These are phyloP conservation scores for Pelobates cultripes DNA, from an alignment of 2,797 vertebrate species.

Conservation along the genomic window DNA sequence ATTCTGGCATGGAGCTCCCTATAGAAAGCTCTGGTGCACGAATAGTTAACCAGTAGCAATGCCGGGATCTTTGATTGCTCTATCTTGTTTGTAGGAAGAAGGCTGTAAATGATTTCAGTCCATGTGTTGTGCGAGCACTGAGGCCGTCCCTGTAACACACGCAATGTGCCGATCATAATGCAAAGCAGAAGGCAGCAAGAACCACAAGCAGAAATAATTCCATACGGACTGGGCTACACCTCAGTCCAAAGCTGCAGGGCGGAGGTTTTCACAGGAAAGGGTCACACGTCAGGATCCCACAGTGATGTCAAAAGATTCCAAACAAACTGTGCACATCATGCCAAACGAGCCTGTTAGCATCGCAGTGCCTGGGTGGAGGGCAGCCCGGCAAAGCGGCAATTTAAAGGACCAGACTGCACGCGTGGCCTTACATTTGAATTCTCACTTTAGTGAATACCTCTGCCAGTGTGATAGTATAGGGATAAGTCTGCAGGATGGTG, in stretches of 20 bases:
- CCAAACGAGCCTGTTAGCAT: not conserved
- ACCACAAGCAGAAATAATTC: conserved; percentile 1
- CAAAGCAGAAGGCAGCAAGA: conserved; percentile 22
- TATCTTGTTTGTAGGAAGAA: not conserved
- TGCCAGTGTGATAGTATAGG: no score
- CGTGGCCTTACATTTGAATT: no score
- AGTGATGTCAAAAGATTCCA: conserved; percentile 25
- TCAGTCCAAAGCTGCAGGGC: conserved; percentile 15
- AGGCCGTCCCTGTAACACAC: not conserved
- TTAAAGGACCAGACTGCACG: no score
- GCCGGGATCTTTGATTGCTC: not conserved
- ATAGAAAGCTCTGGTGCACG: no score
- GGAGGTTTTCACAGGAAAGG: conserved; percentile 36
- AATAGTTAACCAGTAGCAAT: not conserved
- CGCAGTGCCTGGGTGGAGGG: not conserved
- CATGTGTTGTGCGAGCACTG: conserved; percentile 8
- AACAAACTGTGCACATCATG: not conserved
- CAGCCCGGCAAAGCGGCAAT: no score
- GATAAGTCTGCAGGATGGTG: no score
- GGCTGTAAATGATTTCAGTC: not conserved
- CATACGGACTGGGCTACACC: conserved; percentile 2
- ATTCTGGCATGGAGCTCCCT: no score
- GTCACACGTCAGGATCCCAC: conserved; percentile 31
- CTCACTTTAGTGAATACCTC: no score
- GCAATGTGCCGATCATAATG: conserved; percentile 12